Evolutionary conservation across 2,797 vertebrate genomes (phyloP), one percentile per base, ranked within the genome.

Genomic region (Chelidonichthys spinosus): DNA sequence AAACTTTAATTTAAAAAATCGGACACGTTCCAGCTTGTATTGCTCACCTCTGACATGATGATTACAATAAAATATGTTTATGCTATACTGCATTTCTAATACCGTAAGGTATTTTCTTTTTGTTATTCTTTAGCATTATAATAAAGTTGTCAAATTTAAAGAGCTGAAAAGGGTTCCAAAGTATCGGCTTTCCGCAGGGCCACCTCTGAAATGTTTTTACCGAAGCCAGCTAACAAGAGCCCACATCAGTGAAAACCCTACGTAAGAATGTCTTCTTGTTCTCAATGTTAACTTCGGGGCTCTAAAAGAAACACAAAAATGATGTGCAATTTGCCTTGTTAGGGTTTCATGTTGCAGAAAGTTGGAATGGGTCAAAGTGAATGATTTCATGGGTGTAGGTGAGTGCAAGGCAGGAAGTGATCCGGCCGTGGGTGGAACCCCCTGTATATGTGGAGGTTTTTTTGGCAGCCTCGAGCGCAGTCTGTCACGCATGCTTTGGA

Each of bases 301-400:
- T 84, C 65, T 85, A 80, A 77, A 84, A 82, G 71, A 86, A 86
- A 87, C 81, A 83, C 77, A 81, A 85, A 76, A 81, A 90, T 79
- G 37, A 90, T 82, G 81, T 87, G 85, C 77, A 90, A 76, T 89
- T 87, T 91, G 73, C 85, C 77, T 84, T 91, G 87, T 92, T 91
- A 88, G 74, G 78, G 90, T 87, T 90, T 87, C 33, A 62, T 82
- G 84, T 92, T 93, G 86, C 86, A 86, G 74, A 79, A 69, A 86
- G 74, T 82, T 87, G 83, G 87, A 93, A 86, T 78, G 64, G 85
- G 80, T 91, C 81, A 83, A 75, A 71, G 61, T 87, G 64, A 89
- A 87, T 82, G 82, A 89, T 90, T 90, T 93, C 88, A 92, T 88
- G 85, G 76, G 81, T 85, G 76, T 90, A 79, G 88, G 83, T 90